A percentile compares a stretch with the other conserved stretches of the same genome.
Conservation (phyloP, 2,113 vertebrate species). For the Edolisoma coerulescens region DNA sequence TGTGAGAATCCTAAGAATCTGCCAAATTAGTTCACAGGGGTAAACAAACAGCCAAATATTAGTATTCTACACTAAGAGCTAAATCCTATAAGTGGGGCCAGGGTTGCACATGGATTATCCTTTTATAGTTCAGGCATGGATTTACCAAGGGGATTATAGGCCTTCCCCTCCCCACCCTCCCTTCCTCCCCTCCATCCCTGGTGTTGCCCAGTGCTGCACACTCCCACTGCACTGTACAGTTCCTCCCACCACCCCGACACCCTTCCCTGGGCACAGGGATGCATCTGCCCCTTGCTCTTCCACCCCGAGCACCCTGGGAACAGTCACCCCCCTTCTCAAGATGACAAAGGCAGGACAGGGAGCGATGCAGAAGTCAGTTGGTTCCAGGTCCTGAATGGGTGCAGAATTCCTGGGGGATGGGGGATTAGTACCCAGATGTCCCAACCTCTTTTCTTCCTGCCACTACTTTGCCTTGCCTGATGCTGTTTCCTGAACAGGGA, state of each 20-base stretch:
- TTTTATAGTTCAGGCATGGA: constrained; percentile 66
- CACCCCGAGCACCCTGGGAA: fast-evolving
- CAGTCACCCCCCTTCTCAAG: neutral
- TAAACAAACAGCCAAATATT: constrained; percentile 70
- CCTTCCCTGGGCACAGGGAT: neutral
- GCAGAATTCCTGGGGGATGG: neutral
- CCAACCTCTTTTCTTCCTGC: constrained; percentile 7
- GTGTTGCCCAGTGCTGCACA: neutral
- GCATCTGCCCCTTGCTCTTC: neutral
- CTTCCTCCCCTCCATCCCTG: neutral
- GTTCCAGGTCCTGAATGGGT: neutral
- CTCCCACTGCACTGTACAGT: neutral
- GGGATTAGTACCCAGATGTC: constrained; percentile 28
- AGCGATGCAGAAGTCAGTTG: neutral
- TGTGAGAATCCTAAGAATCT: constrained; percentile 62
- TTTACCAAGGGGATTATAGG: constrained; percentile 67
- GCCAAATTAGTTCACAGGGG: constrained; percentile 64
- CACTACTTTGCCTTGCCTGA: neutral
- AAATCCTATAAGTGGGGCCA: constrained; percentile 63
- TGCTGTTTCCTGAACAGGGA: neutral
- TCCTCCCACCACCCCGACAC: fast-evolving
- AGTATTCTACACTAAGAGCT: constrained; percentile 63
- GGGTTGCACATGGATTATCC: constrained; percentile 66
- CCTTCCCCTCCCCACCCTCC: constrained; percentile 6
- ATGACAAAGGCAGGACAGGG: neutral